Conservation (phyloP, 35 echinoderm and acorn worm species). For the Amphiura filiformis region DNA sequence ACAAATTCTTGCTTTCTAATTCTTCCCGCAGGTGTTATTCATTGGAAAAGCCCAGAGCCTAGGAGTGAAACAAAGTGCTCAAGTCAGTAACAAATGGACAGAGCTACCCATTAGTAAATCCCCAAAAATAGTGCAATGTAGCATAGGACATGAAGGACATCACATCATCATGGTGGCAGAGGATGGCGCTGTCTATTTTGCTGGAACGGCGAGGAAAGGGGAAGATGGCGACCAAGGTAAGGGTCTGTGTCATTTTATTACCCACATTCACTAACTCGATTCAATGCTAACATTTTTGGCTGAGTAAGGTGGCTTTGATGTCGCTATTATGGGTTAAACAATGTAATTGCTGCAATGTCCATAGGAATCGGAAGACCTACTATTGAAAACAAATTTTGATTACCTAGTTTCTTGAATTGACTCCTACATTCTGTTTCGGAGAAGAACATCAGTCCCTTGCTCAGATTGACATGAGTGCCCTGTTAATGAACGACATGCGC, state of each 20-base stretch:
- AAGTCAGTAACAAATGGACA: constrained; percentile 60
- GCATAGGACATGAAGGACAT: constrained; percentile 80
- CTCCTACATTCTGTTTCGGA: too few relatives aligned
- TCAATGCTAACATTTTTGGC: too few relatives aligned
- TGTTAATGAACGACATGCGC: too few relatives aligned
- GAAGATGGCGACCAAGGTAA: constrained; percentile 93
- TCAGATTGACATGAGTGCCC: too few relatives aligned
- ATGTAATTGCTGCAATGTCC: too few relatives aligned
- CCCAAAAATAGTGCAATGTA: constrained; percentile 70
- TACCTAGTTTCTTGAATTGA: too few relatives aligned
- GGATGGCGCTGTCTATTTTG: constrained; percentile 73
- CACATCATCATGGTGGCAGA: constrained; percentile 68
- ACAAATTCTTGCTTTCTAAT: too few relatives aligned
- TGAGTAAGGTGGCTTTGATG: too few relatives aligned
- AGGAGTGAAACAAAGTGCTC: constrained; percentile 68
- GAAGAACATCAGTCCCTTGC: too few relatives aligned
- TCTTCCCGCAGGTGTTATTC: constrained; percentile 53
- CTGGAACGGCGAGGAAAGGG: constrained; percentile 61
- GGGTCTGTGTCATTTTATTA: constrained; percentile 1
- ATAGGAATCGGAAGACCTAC: too few relatives aligned
- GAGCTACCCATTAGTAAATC: constrained; percentile 66
- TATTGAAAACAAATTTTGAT: too few relatives aligned
- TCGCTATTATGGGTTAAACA: too few relatives aligned
- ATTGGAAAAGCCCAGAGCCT: constrained; percentile 82
- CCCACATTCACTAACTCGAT: neutral